A percentile compares a stretch with the other conserved stretches of the same genome.
phyloP scores from a whole-genome alignment of 1,140 invertebrate genomes.

The Drosophila mauritiana region DNA sequence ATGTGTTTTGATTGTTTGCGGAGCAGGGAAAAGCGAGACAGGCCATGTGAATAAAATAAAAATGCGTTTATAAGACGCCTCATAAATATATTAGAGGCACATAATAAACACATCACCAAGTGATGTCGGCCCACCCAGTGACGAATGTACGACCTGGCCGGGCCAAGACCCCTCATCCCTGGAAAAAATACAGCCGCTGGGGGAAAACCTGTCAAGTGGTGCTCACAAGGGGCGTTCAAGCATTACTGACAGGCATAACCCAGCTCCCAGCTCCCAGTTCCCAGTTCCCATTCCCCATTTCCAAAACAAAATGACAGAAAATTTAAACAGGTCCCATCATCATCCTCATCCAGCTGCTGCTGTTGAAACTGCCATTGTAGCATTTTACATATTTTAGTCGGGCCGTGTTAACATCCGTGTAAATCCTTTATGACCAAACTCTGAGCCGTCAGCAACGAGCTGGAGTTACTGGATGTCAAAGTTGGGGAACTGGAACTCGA shows the following conservation, averaged over 20 bases:
- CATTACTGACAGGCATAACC: conserved; percentile 61
- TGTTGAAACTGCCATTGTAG: conserved; percentile 43
- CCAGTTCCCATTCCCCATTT: conserved; percentile 11
- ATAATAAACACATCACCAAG: conserved; percentile 81
- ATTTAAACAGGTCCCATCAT: conserved; percentile 59
- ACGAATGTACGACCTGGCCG: conserved; percentile 61
- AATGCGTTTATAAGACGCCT: conserved; percentile 82
- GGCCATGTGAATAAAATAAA: conserved; percentile 77
- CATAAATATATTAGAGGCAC: conserved; percentile 82
- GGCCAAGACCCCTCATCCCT: conserved; percentile 8
- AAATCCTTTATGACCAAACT: conserved; percentile 78
- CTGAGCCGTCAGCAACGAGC: conserved; percentile 29
- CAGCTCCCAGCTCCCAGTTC: conserved; percentile 9
- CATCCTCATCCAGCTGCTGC: not conserved
- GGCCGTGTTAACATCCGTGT: conserved; percentile 72
- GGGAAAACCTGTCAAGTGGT: conserved; percentile 67
- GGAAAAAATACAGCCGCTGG: conserved; percentile 3
- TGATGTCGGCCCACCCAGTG: conserved; percentile 57
- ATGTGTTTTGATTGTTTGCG: conserved; percentile 26
- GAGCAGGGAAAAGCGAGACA: conserved; percentile 21
- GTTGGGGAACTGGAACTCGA: conserved; percentile 59
- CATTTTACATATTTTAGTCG: conserved; percentile 75
- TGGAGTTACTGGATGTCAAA: conserved; percentile 1
- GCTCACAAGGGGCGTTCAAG: conserved; percentile 66
- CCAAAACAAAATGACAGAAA: conserved; percentile 65